Percentiles rank a stretch among this genome's conserved stretches.
Evolutionary conservation across 2,888 invertebrate genomes (phyloP).

Genomic region (Acrobasis repandana): DNA sequence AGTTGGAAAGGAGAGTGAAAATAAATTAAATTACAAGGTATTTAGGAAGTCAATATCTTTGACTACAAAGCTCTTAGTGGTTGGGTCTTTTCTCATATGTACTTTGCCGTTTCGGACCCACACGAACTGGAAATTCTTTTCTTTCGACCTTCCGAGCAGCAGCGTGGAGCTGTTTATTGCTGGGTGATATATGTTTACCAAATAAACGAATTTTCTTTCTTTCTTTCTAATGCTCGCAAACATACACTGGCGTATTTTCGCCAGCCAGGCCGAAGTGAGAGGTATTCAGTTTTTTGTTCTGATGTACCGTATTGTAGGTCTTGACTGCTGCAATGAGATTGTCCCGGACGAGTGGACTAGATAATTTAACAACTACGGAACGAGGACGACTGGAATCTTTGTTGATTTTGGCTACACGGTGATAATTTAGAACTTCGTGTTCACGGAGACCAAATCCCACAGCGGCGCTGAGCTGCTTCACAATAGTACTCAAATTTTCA

Average conservation of each 20-base stretch:
- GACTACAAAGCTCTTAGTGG: neutral
- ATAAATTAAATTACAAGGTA: neutral
- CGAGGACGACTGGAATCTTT: too few relatives aligned
- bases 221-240: slow-evolving; percentile 13
- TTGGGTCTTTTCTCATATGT: neutral
- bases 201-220: too few relatives aligned
- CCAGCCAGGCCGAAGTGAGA: neutral
- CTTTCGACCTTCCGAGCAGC: neutral
- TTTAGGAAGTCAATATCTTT: neutral
- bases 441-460: neutral
- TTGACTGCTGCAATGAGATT: too few relatives aligned
- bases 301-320: too few relatives aligned
- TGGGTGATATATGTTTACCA: too few relatives aligned
- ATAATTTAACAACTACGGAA: too few relatives aligned
- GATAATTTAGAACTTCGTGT: neutral
- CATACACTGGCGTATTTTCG: slow-evolving; percentile 1
- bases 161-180: too few relatives aligned
- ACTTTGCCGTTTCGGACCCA: slow-evolving; percentile 2
- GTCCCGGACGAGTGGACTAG: neutral
- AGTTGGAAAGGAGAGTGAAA: neutral
- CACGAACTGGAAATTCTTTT: neutral
- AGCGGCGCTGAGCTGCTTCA: too few relatives aligned
- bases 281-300: neutral
- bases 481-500: too few relatives aligned
- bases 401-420: too few relatives aligned